Evolutionary conservation across 2,888 invertebrate genomes (phyloP).

Genomic region (Lomographa bimaculata): DNA sequence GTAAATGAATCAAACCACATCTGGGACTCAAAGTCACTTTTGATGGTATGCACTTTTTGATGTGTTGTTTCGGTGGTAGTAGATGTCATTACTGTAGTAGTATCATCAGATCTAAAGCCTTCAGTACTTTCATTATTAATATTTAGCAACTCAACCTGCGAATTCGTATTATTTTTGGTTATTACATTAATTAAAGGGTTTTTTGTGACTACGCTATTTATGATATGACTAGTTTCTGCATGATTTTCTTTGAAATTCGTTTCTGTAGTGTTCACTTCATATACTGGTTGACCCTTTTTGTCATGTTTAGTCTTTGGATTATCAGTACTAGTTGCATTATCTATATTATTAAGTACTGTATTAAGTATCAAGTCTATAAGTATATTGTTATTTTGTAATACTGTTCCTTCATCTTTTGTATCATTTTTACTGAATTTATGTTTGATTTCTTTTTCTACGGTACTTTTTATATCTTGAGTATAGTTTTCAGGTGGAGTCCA

Average conservation of each 20-base stretch:
- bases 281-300: slow-evolving; percentile 1
- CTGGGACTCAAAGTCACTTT: no score
- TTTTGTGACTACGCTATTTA: slow-evolving; percentile 6
- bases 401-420: slow-evolving; percentile 20
- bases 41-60: no score
- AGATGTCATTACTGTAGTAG: slow-evolving; percentile 1
- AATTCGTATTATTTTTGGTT: no score
- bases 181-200: slow-evolving; percentile 7
- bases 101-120: neutral
- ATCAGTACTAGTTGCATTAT: slow-evolving; percentile 6
- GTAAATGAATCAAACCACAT: no score
- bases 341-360: slow-evolving; percentile 17
- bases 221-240: slow-evolving; percentile 15
- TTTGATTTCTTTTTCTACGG: slow-evolving; percentile 50
- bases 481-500: slow-evolving; percentile 56
- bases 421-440: slow-evolving; percentile 29
- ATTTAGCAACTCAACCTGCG: neutral
- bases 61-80: no score
- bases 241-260: neutral
- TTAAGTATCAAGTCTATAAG: slow-evolving; percentile 42
- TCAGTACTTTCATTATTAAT: neutral
- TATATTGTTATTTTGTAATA: slow-evolving; percentile 35
- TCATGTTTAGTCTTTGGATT: slow-evolving; percentile 7
- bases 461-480: slow-evolving; percentile 47
- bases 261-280: slow-evolving; percentile 18